Conservation (phyloP, 2,797 vertebrate genomes). For the Platalea minor region DNA sequence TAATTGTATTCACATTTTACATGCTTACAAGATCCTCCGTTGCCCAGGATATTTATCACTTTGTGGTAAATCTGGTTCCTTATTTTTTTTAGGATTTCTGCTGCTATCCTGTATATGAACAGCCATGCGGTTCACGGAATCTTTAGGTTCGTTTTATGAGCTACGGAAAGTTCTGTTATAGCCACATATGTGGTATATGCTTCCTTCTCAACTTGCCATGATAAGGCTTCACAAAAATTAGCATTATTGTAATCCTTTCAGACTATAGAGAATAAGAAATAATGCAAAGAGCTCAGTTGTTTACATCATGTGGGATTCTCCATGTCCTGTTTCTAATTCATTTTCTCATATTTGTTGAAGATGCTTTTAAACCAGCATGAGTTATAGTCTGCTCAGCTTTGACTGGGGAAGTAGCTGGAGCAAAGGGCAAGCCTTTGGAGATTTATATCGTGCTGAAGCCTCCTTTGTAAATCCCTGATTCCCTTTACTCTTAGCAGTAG, state of each 20-base stretch:
- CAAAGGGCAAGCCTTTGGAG: slow-evolving; percentile 55
- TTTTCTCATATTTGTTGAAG: slow-evolving; percentile 35
- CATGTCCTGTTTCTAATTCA: slow-evolving; percentile 3
- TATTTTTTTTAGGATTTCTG: not conserved
- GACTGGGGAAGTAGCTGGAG: not conserved
- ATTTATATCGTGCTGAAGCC: not conserved
- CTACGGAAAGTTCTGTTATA: not conserved
- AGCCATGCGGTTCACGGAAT: not conserved
- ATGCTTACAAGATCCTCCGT: not conserved
- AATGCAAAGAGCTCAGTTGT: not conserved
- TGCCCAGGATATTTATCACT: not conserved
- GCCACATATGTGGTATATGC: not conserved
- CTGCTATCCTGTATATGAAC: not conserved
- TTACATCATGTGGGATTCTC: slow-evolving; percentile 7
- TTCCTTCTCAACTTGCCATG: not conserved
- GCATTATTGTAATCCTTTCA: not conserved
- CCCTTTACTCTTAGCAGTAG: not conserved
- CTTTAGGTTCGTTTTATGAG: not conserved
- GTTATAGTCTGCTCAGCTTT: not conserved
- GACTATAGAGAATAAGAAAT: not conserved
- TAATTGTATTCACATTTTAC: not conserved
- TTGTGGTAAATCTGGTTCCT: not conserved
- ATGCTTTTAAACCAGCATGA: slow-evolving; percentile 3
- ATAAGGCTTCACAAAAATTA: not conserved
- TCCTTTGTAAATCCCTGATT: slow-evolving; percentile 34